Evolutionary conservation across 2,888 invertebrate species (phyloP).

Genomic region (Dicyrtomina minuta): DNA sequence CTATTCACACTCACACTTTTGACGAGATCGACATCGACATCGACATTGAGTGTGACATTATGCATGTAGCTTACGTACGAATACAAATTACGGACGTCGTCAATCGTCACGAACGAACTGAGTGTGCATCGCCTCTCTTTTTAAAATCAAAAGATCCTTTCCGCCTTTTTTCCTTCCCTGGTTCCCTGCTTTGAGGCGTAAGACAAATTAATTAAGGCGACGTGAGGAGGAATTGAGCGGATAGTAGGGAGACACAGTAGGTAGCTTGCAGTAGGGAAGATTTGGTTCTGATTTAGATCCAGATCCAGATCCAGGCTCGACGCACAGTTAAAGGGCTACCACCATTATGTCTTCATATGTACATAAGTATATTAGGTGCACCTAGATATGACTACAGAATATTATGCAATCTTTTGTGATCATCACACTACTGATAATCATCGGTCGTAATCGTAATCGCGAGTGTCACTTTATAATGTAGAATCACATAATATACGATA

Average conservation of each 20-base stretch:
- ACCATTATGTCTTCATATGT: neutral
- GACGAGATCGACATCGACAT: neutral
- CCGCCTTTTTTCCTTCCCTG: neutral
- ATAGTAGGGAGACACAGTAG: neutral
- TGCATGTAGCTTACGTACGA: neutral
- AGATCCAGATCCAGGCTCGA: no score
- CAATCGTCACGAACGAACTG: no score
- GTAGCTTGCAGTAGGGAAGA: neutral
- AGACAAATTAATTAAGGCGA: slow-evolving; percentile 20
- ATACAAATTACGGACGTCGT: no score
- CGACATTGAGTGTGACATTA: no score
- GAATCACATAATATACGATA: no score
- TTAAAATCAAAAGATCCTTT: neutral
- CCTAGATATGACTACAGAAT: slow-evolving; percentile 11
- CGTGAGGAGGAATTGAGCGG: neutral
- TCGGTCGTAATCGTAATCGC: no score
- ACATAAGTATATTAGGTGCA: slow-evolving; percentile 13
- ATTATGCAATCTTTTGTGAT: no score
- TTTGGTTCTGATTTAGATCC: neutral
- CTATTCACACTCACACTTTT: neutral
- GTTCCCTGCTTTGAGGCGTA: neutral
- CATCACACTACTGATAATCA: no score
- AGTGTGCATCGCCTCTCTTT: slow-evolving; percentile 4
- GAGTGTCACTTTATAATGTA: no score
- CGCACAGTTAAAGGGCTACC: no score